Evolutionary conservation across 2,888 invertebrate species (phyloP), one percentile per base, ranked within the genome.

Genomic region (Meandrusa payeni): DNA sequence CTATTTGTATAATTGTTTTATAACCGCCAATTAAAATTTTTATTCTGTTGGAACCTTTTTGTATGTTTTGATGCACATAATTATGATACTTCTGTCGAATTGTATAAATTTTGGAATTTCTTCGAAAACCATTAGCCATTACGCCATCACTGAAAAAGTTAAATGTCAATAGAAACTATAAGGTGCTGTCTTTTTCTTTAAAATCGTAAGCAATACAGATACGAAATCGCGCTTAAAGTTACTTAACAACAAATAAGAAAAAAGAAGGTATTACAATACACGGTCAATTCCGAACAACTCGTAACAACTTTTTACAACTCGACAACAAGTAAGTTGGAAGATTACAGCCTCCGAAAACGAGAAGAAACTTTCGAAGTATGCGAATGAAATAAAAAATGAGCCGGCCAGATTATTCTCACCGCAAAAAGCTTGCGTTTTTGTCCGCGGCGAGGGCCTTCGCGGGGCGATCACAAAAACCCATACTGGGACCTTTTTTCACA

Each of bases 321-420:
- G 2, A 39, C 10, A 29, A 39, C 29, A 39, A 39, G 11, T 15
- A 19, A 36, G 15, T 28, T 13, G 6, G 29, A 31, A 31, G 39
- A 31, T 40, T 40, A 40, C 24, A 17, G 31, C 15, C 23, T 15
- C 24, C 31, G 17, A 40, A 31, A 31, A 24, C 17, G 13, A 17
- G 12, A 31, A 36, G 36, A 26, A 39, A 40, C 39, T 32, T 40
- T 31, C n/a, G 23, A 31, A 40, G 29, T 40, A 31, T 31, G 24
- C 39, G 39, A 40, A 40, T 24, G 31, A 24, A 40, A 29, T 24
- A 40, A 40, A 40, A 24, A 31, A 31, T 11, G 39, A 24, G 29
- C 15, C n/a, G 4, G 36, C 19, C 5, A 37, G 17, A 37, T 9
- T 34, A 23, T 15, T 39, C 15, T 29, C 29, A 22, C n/a, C 10